These are phyloP conservation scores for Aphaenogaster floridana DNA, from an alignment of 1,140 invertebrate species.

Conservation along the genomic window DNA sequence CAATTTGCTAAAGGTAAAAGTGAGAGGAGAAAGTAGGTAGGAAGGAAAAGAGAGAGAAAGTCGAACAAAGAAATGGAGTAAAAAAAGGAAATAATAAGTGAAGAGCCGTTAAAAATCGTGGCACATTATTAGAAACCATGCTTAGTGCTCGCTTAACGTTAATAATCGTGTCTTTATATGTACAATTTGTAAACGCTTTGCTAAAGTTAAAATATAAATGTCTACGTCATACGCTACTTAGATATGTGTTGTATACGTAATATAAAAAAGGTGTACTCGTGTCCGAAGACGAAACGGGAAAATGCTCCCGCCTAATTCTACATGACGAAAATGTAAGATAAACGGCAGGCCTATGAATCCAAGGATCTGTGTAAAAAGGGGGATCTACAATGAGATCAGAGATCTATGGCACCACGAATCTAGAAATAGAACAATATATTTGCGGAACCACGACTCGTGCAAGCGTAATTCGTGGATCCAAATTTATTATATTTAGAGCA, in stretches of 20 bases:
- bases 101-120: slow-evolving; percentile 19
- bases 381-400: slow-evolving; percentile 17
- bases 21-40: neutral
- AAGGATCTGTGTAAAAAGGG: slow-evolving; percentile 24
- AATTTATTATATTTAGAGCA: neutral
- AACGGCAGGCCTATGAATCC: slow-evolving; percentile 18
- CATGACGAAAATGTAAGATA: slow-evolving; percentile 46
- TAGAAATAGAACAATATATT: slow-evolving; percentile 5
- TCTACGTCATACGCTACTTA: slow-evolving; percentile 47
- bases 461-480: neutral
- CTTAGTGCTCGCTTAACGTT: slow-evolving; percentile 49
- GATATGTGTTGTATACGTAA: slow-evolving; percentile 46
- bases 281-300: slow-evolving; percentile 32
- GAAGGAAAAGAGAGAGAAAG: neutral
- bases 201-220: slow-evolving; percentile 35
- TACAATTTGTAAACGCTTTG: slow-evolving; percentile 38
- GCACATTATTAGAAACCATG: slow-evolving; percentile 40
- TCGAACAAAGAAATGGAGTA: neutral
- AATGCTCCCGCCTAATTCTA: slow-evolving; percentile 40
- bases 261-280: slow-evolving; percentile 48
- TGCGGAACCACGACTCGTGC: neutral
- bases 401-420: neutral
- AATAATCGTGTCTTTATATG: slow-evolving; percentile 51
- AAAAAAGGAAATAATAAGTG: slow-evolving; percentile 9
- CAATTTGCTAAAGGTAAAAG: neutral